Evolutionary conservation across 2,888 invertebrate genomes (phyloP).

Genomic region (Margaritifera margaritifera): DNA sequence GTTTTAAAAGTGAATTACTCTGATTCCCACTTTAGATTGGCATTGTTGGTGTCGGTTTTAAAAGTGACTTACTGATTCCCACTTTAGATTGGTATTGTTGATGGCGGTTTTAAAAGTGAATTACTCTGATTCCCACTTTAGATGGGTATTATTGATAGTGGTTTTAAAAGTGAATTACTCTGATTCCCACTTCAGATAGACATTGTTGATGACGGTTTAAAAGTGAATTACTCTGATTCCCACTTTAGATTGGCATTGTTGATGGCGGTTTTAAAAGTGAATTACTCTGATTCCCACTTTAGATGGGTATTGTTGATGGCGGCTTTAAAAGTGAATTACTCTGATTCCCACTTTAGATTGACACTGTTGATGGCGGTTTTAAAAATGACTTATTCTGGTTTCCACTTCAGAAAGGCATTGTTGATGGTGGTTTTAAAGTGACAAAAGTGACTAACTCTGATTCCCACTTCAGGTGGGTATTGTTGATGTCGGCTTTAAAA

Average conservation of each 20-base stretch:
- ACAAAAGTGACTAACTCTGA: slow-evolving; percentile 18
- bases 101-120: too few species aligned
- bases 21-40: neutral
- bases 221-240: too few species aligned
- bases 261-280: too few species aligned
- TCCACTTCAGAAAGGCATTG: neutral
- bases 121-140: neutral
- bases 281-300: too few species aligned
- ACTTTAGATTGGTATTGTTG: too few species aligned
- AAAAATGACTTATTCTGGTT: neutral
- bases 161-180: slow-evolving; percentile 17
- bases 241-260: too few species aligned
- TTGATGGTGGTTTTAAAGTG: neutral
- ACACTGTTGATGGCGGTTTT: too few species aligned
- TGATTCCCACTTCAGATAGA: neutral
- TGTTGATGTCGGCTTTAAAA: slow-evolving; percentile 21
- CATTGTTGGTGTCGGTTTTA: neutral
- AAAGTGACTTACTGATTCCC: slow-evolving; percentile 16
- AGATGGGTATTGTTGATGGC: too few species aligned
- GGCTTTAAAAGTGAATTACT: neutral
- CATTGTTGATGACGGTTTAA: too few species aligned
- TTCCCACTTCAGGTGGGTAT: slow-evolving; percentile 25
- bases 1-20: neutral
- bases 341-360: neutral
- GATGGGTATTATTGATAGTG: slow-evolving; percentile 20